These are phyloP conservation scores for Tetramorium parvispinum DNA, from an alignment of 1,140 invertebrate species.

Conservation along the genomic window DNA sequence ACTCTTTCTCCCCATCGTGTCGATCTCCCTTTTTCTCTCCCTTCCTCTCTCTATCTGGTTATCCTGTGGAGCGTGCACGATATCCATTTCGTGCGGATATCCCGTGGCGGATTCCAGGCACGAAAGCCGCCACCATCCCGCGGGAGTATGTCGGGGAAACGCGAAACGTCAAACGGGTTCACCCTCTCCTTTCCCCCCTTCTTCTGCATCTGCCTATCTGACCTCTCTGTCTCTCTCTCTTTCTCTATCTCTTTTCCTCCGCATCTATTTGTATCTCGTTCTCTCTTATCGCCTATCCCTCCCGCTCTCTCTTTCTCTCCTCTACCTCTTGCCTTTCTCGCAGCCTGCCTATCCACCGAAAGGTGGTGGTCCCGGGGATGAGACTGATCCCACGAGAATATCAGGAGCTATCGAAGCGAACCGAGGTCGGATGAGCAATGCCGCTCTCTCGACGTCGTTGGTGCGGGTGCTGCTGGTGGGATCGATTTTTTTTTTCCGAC, in stretches of 20 bases:
- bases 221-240: neutral
- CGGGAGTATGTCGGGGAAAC: constrained; percentile 79
- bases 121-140: constrained; percentile 77
- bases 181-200: neutral
- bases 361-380: constrained; percentile 62
- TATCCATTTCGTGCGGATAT: constrained; percentile 80
- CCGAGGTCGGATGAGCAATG: constrained; percentile 53
- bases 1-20: neutral
- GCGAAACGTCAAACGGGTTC: constrained; percentile 80
- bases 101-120: constrained; percentile 78
- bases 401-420: constrained; percentile 70
- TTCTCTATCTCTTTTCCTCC: neutral
- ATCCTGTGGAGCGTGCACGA: constrained; percentile 72
- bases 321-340: neutral
- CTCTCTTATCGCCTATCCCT: neutral
- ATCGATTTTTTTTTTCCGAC: constrained; percentile 71
- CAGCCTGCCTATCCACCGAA: constrained; percentile 28
- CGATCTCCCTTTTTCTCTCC: constrained; percentile 8
- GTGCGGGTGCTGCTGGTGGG: constrained; percentile 45
- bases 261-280: constrained; percentile 34
- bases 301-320: neutral
- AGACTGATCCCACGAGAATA: constrained; percentile 70
- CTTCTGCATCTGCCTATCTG: constrained; percentile 44
- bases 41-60: constrained; percentile 61
- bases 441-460: constrained; percentile 22